A percentile compares a stretch with the other conserved stretches of the same genome.
Conservation (phyloP, 2,888 invertebrate species). For the Dendrolimus houi region DNA sequence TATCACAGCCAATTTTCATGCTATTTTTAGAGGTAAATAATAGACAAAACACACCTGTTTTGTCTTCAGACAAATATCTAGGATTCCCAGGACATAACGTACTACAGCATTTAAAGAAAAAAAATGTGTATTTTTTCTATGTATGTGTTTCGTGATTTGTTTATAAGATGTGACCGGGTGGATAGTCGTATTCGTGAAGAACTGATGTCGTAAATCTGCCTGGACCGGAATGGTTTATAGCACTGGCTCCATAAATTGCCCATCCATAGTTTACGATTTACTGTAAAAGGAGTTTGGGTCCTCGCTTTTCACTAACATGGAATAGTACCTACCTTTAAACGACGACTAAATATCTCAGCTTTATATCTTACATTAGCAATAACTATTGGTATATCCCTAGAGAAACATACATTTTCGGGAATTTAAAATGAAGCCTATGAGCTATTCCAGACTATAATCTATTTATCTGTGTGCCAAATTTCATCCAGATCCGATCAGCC, state of each 20-base stretch:
- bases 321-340: slow-evolving; percentile 36
- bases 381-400: too few relatives aligned
- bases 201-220: slow-evolving; percentile 64
- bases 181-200: slow-evolving; percentile 55
- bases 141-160: slow-evolving; percentile 31
- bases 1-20: too few relatives aligned
- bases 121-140: neutral
- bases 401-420: too few relatives aligned
- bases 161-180: slow-evolving; percentile 46
- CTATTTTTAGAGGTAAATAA: too few relatives aligned
- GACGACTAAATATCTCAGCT: slow-evolving; percentile 17
- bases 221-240: slow-evolving; percentile 57
- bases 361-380: neutral
- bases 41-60: too few relatives aligned
- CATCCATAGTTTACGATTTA: slow-evolving; percentile 65
- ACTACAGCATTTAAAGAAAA: too few relatives aligned
- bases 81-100: too few relatives aligned
- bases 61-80: too few relatives aligned
- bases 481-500: too few relatives aligned
- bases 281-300: slow-evolving; percentile 47
- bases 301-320: slow-evolving; percentile 28
- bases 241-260: slow-evolving; percentile 65
- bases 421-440: too few relatives aligned
- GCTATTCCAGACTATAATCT: too few relatives aligned
- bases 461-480: too few relatives aligned